Evolutionary conservation across 2,113 vertebrate genomes (phyloP).

Genomic region (Mustela lutreola): DNA sequence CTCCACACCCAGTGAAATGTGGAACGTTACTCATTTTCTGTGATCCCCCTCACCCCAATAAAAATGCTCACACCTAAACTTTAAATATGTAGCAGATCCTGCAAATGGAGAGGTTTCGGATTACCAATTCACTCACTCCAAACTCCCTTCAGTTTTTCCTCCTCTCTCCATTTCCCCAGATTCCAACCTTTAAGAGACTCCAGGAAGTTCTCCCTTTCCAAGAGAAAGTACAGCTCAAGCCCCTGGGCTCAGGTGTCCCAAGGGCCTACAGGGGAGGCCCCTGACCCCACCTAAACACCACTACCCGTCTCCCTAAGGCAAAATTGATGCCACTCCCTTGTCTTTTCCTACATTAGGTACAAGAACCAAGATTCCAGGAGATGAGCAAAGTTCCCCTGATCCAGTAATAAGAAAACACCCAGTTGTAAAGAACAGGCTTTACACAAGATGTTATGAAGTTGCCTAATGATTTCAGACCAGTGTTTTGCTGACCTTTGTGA

Average conservation of each 20-base stretch:
- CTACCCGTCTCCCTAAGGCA: not conserved
- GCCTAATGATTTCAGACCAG: not conserved
- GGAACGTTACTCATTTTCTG: not conserved
- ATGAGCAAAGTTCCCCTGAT: not conserved
- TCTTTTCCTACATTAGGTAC: not conserved
- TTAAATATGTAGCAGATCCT: slow-evolving; percentile 22
- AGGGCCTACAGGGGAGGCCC: rapidly evolving
- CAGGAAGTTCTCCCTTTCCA: not conserved
- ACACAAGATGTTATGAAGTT: not conserved
- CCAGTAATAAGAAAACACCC: not conserved
- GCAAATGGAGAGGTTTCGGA: not conserved
- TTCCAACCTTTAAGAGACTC: not conserved
- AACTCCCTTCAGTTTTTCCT: not conserved
- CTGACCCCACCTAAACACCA: not conserved
- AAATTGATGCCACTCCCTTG: not conserved
- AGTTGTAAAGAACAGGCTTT: not conserved
- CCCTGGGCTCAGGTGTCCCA: not conserved
- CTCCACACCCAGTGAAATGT: not conserved
- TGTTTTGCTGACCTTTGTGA: not conserved
- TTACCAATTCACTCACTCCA: not conserved
- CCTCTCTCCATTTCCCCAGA: not conserved
- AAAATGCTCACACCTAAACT: slow-evolving; percentile 56
- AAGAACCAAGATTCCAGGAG: not conserved
- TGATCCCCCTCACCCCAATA: slow-evolving; percentile 35
- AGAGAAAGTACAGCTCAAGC: not conserved